Evolutionary conservation across 2,888 invertebrate genomes (phyloP).

Genomic region (Zootermopsis nevadensis): DNA sequence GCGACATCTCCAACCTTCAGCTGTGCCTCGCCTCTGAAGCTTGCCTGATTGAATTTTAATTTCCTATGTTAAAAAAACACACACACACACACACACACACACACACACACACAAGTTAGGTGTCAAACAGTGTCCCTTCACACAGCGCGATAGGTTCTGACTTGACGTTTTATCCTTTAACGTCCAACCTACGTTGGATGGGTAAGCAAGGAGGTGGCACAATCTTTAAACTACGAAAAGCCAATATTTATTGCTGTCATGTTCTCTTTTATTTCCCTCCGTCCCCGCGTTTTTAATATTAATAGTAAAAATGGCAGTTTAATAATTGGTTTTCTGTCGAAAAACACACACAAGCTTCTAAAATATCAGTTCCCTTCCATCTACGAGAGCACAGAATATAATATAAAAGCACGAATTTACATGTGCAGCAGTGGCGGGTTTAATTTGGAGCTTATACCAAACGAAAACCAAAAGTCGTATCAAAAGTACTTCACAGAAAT

Average conservation of each 20-base stretch:
- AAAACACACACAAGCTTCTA: not conserved
- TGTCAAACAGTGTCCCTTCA: constrained; percentile 27
- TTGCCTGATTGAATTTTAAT: constrained; percentile 51
- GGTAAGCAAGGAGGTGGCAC: not conserved
- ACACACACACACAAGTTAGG: constrained; percentile 18
- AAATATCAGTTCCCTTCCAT: not conserved
- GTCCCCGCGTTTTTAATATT: constrained; percentile 26
- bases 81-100: not conserved
- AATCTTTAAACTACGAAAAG: constrained; percentile 34
- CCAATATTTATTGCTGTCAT: constrained; percentile 37
- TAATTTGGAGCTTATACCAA: not conserved
- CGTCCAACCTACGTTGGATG: constrained; percentile 14
- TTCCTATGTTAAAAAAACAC: constrained; percentile 46
- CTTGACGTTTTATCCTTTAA: not conserved
- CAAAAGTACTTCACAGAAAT: too few relatives aligned
- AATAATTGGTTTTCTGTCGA: constrained; percentile 36
- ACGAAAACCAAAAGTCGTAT: too few relatives aligned
- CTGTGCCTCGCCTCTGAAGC: constrained; percentile 2
- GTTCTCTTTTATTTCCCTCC: constrained; percentile 33
- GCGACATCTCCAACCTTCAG: constrained; percentile 3
- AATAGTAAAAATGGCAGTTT: constrained; percentile 39
- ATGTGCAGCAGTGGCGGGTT: not conserved
- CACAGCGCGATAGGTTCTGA: constrained; percentile 18
- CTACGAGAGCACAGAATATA: not conserved
- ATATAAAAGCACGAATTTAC: not conserved